phyloP scores from a whole-genome alignment of 2,113 vertebrate species.

The Equus quagga region DNA sequence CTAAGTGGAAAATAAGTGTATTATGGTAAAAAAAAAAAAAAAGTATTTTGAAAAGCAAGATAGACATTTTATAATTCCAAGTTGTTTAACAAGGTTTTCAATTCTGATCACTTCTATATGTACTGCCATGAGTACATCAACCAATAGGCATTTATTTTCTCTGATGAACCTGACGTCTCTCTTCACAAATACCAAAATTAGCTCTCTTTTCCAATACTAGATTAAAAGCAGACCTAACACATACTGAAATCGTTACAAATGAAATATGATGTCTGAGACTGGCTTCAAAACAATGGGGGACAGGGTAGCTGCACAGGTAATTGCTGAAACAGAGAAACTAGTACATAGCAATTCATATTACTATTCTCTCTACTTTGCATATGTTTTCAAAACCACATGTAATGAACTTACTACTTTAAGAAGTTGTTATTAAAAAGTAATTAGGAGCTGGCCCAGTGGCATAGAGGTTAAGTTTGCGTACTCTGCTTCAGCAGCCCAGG shows the following conservation, averaged over 20 bases:
- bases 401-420: constrained; percentile 9
- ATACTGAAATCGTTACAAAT: constrained; percentile 22
- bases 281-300: not conserved
- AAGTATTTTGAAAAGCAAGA: not conserved
- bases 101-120: constrained; percentile 1
- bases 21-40: not conserved
- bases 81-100: constrained; percentile 32
- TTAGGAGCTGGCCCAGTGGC: too few species aligned
- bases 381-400: constrained; percentile 27
- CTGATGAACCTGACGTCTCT: not conserved
- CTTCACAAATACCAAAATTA: constrained; percentile 30
- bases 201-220: not conserved
- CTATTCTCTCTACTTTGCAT: not conserved
- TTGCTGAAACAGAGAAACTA: not conserved
- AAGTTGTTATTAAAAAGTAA: not conserved
- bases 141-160: constrained; percentile 36
- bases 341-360: not conserved
- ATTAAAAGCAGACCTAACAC: not conserved
- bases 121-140: not conserved
- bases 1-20: not conserved
- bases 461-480: too few species aligned
- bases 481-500: too few species aligned
- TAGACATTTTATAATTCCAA: not conserved
- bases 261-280: not conserved
- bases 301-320: not conserved